These are phyloP conservation scores for Tinamus major DNA, from an alignment of 2,797 vertebrate genomes.

Conservation along the genomic window DNA sequence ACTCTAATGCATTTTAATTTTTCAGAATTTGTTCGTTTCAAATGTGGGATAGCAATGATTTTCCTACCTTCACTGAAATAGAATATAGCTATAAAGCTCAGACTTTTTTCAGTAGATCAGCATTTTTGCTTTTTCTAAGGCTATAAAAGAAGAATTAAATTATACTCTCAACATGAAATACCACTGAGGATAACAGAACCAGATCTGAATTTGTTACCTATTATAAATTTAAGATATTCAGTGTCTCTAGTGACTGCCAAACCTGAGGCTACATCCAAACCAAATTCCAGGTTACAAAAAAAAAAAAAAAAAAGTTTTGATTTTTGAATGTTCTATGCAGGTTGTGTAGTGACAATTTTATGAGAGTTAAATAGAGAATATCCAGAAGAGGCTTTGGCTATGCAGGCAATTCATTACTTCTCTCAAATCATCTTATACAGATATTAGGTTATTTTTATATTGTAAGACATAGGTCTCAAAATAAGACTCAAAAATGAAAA, in stretches of 20 bases:
- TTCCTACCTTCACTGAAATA: neutral
- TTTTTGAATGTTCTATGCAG: neutral
- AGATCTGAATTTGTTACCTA: neutral
- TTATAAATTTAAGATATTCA: neutral
- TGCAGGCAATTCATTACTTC: neutral
- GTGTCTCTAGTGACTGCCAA: neutral
- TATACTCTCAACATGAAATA: neutral
- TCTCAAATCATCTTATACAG: neutral
- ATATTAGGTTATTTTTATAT: neutral
- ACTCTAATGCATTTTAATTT: constrained; percentile 8
- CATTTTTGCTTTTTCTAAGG: neutral
- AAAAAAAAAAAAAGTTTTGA: neutral
- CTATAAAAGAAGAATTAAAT: neutral
- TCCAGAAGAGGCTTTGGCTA: neutral
- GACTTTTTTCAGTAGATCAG: neutral
- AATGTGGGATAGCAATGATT: neutral
- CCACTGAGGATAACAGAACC: neutral
- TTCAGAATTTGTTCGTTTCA: neutral
- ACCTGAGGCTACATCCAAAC: neutral
- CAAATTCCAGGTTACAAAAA: neutral
- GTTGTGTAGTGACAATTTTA: neutral
- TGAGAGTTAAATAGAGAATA: neutral
- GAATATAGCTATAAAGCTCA: neutral
- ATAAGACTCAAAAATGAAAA: neutral
- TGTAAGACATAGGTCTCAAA: neutral